phyloP scores from a whole-genome alignment of 2,888 invertebrate species.

The Caenorhabditis japonica region DNA sequence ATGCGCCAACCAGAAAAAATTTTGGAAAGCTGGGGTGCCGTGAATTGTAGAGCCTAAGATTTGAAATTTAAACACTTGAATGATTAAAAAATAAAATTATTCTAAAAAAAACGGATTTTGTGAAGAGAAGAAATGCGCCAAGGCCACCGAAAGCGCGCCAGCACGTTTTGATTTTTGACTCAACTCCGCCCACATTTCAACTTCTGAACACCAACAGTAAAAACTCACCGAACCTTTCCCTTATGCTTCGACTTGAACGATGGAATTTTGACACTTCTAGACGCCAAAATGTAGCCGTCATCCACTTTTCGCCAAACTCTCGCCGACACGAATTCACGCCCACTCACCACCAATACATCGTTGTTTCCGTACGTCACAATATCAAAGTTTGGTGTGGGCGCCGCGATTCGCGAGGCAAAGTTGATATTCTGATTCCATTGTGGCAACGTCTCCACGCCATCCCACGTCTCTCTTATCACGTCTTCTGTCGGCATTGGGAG shows the following conservation, averaged over 20 bases:
- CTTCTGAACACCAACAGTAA: no score
- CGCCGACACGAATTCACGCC: constrained; percentile 68
- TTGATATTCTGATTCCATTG: constrained; percentile 73
- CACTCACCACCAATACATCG: constrained; percentile 66
- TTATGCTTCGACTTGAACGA: constrained; percentile 51
- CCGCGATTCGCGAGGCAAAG: constrained; percentile 62
- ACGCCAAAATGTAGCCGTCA: constrained; percentile 61
- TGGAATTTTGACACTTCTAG: constrained; percentile 61
- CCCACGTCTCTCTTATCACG: constrained; percentile 64
- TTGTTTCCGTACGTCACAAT: constrained; percentile 72
- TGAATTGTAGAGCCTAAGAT: no score
- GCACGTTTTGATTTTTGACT: no score
- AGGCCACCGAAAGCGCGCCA: no score
- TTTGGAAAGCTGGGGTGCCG: no score
- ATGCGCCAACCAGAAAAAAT: no score
- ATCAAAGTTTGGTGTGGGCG: constrained; percentile 67
- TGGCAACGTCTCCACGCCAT: constrained; percentile 59
- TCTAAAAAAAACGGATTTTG: no score
- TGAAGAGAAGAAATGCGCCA: no score
- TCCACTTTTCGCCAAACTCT: constrained; percentile 61
- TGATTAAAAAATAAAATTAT: no score
- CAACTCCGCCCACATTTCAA: no score
- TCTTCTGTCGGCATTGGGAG: constrained; percentile 41
- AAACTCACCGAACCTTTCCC: constrained; percentile 62
- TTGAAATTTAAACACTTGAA: no score